phyloP scores from a whole-genome alignment of 1,140 invertebrate genomes.

The Caenorhabditis briggsae region DNA sequence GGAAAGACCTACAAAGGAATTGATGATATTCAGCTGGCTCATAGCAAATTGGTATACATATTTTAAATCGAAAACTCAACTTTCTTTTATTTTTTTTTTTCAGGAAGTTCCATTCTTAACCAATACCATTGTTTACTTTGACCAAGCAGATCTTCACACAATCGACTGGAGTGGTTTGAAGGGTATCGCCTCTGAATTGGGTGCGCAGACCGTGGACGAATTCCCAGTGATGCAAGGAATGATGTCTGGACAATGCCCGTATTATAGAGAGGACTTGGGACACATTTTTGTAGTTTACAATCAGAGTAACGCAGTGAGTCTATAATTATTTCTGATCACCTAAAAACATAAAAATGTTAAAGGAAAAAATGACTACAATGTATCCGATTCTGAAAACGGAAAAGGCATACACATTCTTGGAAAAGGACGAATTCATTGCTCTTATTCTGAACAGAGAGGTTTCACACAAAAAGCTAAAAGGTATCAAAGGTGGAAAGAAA shows the following conservation, averaged over 20 bases:
- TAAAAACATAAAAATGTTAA: no score
- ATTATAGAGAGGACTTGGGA: background rate
- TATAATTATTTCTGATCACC: background rate
- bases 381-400: slow-evolving; percentile 19
- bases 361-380: background rate
- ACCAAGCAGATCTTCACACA: slow-evolving; percentile 2
- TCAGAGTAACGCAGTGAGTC: slow-evolving; percentile 8
- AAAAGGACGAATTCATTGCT: background rate
- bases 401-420: background rate
- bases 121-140: background rate
- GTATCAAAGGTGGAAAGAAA: background rate
- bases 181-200: background rate
- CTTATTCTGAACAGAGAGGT: background rate
- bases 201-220: background rate
- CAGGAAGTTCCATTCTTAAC: background rate
- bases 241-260: background rate
- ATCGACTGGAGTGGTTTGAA: background rate
- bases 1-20: background rate
- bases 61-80: background rate
- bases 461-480: background rate
- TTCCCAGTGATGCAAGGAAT: slow-evolving; percentile 16
- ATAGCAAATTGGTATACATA: background rate
- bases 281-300: background rate
- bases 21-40: background rate
- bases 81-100: background rate